These are phyloP conservation scores for Oncorhynchus mykiss DNA, from an alignment of 2,113 vertebrate species.

Conservation along the genomic window DNA sequence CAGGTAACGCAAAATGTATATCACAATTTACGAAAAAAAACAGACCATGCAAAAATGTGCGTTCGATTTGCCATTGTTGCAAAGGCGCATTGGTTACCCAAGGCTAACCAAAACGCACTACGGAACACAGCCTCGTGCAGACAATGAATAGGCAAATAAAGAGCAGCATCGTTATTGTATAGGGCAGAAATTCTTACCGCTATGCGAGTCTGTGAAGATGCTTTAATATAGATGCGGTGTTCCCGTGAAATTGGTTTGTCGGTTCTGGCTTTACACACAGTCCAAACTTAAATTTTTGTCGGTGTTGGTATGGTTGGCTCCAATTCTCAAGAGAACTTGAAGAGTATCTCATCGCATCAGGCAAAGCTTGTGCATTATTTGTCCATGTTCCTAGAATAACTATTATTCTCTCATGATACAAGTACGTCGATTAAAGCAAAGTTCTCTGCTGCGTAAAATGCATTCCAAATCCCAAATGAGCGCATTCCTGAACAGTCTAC, in stretches of 20 bases:
- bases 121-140: neutral
- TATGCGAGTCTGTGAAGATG: slow-evolving; percentile 78
- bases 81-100: neutral
- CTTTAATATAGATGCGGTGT: slow-evolving; percentile 62
- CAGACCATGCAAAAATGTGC: neutral
- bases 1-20: neutral
- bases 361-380: slow-evolving; percentile 25
- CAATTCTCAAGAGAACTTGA: slow-evolving; percentile 45
- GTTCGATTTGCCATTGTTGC: neutral
- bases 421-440: slow-evolving; percentile 52
- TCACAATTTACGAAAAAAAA: neutral
- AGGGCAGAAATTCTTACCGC: slow-evolving; percentile 66
- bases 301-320: slow-evolving; percentile 37
- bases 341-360: slow-evolving; percentile 40
- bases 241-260: slow-evolving; percentile 42
- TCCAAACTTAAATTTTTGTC: slow-evolving; percentile 60
- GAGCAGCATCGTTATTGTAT: neutral
- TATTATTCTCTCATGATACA: slow-evolving; percentile 15
- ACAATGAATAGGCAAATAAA: neutral
- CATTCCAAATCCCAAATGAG: slow-evolving; percentile 63
- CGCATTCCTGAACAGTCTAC: slow-evolving; percentile 59
- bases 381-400: slow-evolving; percentile 38
- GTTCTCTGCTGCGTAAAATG: slow-evolving; percentile 72
- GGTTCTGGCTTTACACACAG: slow-evolving; percentile 50
- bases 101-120: neutral